Evolutionary conservation across 1,140 invertebrate genomes (phyloP).

Genomic region (Pseudomyrmex cubaensis): DNA sequence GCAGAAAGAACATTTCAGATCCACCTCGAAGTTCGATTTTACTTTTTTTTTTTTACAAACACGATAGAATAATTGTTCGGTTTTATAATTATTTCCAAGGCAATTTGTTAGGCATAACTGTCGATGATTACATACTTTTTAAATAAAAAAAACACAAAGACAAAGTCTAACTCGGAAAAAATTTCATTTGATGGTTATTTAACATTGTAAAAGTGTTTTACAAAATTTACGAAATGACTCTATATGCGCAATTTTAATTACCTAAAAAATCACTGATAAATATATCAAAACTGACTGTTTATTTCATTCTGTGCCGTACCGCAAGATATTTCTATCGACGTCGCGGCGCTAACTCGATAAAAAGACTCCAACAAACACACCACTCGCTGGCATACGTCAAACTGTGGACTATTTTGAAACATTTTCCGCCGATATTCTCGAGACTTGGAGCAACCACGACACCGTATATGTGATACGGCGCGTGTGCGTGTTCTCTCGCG

Average conservation of each 20-base stretch:
- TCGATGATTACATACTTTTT: too few relatives aligned
- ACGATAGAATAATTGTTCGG: not conserved
- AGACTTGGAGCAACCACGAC: slow-evolving; percentile 52
- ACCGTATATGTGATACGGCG: slow-evolving; percentile 41
- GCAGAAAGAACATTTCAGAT: slow-evolving; percentile 27
- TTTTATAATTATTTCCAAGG: not conserved
- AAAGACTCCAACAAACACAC: slow-evolving; percentile 13
- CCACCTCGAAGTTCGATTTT: not conserved
- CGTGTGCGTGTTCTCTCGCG: slow-evolving; percentile 52
- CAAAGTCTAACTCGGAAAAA: too few relatives aligned
- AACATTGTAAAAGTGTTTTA: too few relatives aligned
- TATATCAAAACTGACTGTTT: not conserved
- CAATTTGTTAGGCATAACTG: too few relatives aligned
- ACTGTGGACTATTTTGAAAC: slow-evolving; percentile 35
- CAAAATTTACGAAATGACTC: too few relatives aligned
- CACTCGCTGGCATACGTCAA: slow-evolving; percentile 15
- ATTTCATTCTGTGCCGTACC: not conserved
- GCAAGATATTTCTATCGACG: slow-evolving; percentile 25
- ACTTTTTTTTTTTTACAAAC: slow-evolving; percentile 14
- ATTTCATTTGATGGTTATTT: too few relatives aligned
- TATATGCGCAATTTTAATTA: too few relatives aligned
- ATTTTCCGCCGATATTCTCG: slow-evolving; percentile 54
- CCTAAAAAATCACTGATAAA: not conserved
- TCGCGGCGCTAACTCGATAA: slow-evolving; percentile 4
- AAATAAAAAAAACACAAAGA: too few relatives aligned